Evolutionary conservation across 2,888 invertebrate species (phyloP), one percentile per base, ranked within the genome.

Genomic region (Luffia ferchaultella): DNA sequence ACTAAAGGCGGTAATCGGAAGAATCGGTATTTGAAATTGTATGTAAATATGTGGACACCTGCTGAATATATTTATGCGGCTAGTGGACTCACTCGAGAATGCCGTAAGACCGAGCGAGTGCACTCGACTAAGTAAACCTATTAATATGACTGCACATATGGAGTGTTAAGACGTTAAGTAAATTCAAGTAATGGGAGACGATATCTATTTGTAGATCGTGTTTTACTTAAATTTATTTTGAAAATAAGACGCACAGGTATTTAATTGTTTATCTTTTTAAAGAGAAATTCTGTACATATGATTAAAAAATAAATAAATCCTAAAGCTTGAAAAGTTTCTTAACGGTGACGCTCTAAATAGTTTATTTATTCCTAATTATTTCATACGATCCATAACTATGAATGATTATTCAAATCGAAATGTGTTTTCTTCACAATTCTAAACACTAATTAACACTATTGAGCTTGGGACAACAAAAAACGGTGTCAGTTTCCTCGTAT

Each of bases 11-110:
- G 71, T 72, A 68, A 72, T 72, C 65, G 61, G 63, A 59, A 66
- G 66, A 68, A 64, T 66, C 69, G 64, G 69, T 76, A 30, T 69
- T 70, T 68, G 72, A 80, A 82, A 80, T 78, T 77, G 77, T 82
- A 82, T 83, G 80, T 79, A 75, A 82, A 83, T 82, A 75, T 58
- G 67, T 66, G 71, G 74, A 78, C 82, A 83, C 80, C 80, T 82
- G 82, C 77, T 74, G 82, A 76, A 82, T 82, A 79, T 72, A 76
- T 78, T 80, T 76, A 73, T 71, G 15, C 42, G 46, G 49, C 15
- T 49, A 16, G 20, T 18, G 12, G 12, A 45, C 42, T n/a, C n/a
- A 46, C 49, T 47, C 52, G n/a, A 18, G 45, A 18, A 42, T 18
- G 45, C 20, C 19, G 30, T 70, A 71, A 67, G 70, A 68, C 73